Conservation (phyloP, 2,888 invertebrate genomes). For the Acanthosepion lycidas region DNA sequence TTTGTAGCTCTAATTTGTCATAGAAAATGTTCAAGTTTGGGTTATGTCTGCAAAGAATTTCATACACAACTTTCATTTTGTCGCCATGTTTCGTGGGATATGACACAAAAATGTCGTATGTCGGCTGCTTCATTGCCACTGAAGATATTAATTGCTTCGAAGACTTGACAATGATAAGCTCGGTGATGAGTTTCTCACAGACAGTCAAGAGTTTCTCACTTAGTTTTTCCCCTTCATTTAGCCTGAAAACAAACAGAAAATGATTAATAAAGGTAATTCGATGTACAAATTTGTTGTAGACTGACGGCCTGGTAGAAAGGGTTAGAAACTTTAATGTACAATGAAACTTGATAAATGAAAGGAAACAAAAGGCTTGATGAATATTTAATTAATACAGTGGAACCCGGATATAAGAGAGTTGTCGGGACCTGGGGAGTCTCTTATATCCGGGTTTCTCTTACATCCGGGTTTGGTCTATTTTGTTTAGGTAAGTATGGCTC, state of each 20-base stretch:
- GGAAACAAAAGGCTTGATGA: too few species aligned
- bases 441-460: too few species aligned
- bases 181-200: background rate
- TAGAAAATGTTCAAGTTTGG: constrained; percentile 68
- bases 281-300: too few species aligned
- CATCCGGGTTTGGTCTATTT: too few species aligned
- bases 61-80: constrained; percentile 55
- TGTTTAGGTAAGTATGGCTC: too few species aligned
- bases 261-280: too few species aligned
- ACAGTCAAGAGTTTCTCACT: background rate
- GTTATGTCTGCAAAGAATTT: constrained; percentile 58
- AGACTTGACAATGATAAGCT: background rate
- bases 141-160: background rate
- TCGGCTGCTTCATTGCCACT: constrained; percentile 48
- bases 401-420: too few species aligned
- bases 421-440: too few species aligned
- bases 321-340: too few species aligned
- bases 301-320: too few species aligned
- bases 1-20: constrained; percentile 69
- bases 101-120: constrained; percentile 72
- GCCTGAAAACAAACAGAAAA: background rate
- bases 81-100: constrained; percentile 67
- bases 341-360: too few species aligned
- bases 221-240: background rate
- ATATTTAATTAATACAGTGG: too few species aligned